Base-by-base conservation (phyloP, 2,113 vertebrate genomes). In the Mugil cephalus region DNA sequence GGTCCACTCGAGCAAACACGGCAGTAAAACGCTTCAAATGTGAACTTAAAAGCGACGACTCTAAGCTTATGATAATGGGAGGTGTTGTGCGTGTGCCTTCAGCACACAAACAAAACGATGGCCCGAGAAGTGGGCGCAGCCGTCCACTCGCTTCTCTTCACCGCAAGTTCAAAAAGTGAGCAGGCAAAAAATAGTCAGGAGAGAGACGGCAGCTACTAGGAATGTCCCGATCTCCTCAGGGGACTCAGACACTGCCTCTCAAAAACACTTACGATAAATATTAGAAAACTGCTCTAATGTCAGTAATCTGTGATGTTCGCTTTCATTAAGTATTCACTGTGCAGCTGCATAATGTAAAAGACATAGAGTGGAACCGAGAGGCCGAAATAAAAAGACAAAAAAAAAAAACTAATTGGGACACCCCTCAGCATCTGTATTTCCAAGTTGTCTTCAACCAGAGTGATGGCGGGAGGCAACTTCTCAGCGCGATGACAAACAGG, bases 141-240 rank as follows among this genome's bases (percentile, higher is more conserved):
- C 51, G 56, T 60, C 75, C 60, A 72, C 66, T 74, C 43, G 72
- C 67, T 83, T 85, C 73, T 80, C 53, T 63, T 45, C 24, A 30
- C 24, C 24, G 66, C 69, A 38, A 58, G 85, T 88, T 92, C 79
- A 85, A 85, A 83, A 80, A 65, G 59, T 43, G 58, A 59, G 58
- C 21, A 0, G n/a, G 67, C 87, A 84, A 88, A 90, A 90, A 84
- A 88, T 88, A 91, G 75, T 40, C 7, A 10, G 5, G 51, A 17
- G 60, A 18, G 77, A 74, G 73, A 88, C 74, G 75, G 75, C 85
- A 87, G 79, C 82, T 76, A 83, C 67, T 78, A 79, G 89, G 83
- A 87, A 89, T 84, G 81, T 84, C 83, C 76, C n/a, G 24, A 69
- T 48, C 54, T 68, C 61, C 76, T 83, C 52, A 48, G 61, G 39